Conservation (phyloP, 2,888 invertebrate species). For the Epirrhoe tristata region DNA sequence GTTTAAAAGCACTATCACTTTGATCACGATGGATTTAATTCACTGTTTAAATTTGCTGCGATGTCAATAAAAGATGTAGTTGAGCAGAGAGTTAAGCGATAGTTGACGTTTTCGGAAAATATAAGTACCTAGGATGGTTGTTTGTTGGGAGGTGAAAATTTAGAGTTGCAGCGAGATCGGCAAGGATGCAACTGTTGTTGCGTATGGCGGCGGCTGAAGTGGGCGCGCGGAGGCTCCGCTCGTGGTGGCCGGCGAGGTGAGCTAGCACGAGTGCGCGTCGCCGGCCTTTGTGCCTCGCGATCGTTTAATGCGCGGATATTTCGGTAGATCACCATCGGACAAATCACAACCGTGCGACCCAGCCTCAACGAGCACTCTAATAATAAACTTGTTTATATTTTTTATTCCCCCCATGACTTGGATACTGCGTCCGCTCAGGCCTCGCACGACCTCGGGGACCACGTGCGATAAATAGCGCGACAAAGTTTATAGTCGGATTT, state of each 20-base stretch:
- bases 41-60: slow-evolving; percentile 30
- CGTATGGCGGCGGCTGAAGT: slow-evolving; percentile 24
- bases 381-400: slow-evolving; percentile 85
- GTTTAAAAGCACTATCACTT: slow-evolving; percentile 27
- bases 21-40: slow-evolving; percentile 32
- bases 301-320: slow-evolving; percentile 80
- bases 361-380: slow-evolving; percentile 82
- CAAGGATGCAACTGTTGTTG: slow-evolving; percentile 36
- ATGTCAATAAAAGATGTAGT: slow-evolving; percentile 8
- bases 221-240: slow-evolving; percentile 38
- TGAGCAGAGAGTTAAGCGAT: slow-evolving; percentile 11
- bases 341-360: slow-evolving; percentile 84
- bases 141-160: slow-evolving; percentile 35
- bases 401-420: slow-evolving; percentile 76
- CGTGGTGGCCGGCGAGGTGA: slow-evolving; percentile 62
- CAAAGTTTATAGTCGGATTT: slow-evolving; percentile 54
- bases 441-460: slow-evolving; percentile 74
- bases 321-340: slow-evolving; percentile 83
- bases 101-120: slow-evolving; percentile 12
- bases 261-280: slow-evolving; percentile 61
- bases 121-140: slow-evolving; percentile 49
- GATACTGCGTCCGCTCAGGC: slow-evolving; percentile 64
- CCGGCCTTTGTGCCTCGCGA: slow-evolving; percentile 68
- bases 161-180: slow-evolving; percentile 38
- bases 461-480: slow-evolving; percentile 79